Evolutionary conservation across 2,888 invertebrate genomes (phyloP).

Genomic region (Diarsia dahlii): DNA sequence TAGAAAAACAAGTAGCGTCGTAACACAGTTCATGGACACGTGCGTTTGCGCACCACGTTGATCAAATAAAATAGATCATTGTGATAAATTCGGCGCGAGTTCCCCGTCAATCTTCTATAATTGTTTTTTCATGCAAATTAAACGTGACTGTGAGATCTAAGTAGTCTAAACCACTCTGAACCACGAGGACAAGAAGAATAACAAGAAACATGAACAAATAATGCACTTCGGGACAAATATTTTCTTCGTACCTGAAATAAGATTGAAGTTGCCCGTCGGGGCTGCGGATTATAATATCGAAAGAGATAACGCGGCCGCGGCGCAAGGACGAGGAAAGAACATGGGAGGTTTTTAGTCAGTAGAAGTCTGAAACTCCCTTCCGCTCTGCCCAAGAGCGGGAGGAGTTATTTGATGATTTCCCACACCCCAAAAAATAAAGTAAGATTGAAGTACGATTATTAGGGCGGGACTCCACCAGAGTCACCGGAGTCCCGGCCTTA

Average conservation of each 20-base stretch:
- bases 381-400: too few relatives aligned
- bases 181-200: too few relatives aligned
- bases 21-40: slow-evolving; percentile 54
- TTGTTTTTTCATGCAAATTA: slow-evolving; percentile 5
- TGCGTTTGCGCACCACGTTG: slow-evolving; percentile 33
- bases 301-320: too few relatives aligned
- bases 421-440: too few relatives aligned
- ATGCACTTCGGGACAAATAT: not conserved
- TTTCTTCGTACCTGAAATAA: not conserved
- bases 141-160: not conserved
- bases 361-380: too few relatives aligned
- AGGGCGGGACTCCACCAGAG: too few relatives aligned
- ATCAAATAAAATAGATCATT: slow-evolving; percentile 50
- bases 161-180: not conserved
- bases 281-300: too few relatives aligned
- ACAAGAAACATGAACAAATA: not conserved
- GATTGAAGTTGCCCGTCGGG: not conserved
- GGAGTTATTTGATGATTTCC: too few relatives aligned
- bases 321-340: too few relatives aligned
- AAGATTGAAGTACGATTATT: too few relatives aligned
- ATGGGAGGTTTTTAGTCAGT: too few relatives aligned
- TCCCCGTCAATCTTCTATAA: not conserved
- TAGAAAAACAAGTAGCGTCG: slow-evolving; percentile 45
- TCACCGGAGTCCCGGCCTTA: too few relatives aligned
- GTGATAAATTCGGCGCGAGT: slow-evolving; percentile 40